Evolutionary conservation across 2,888 invertebrate genomes (phyloP).

Genomic region (Ellobium chinense): DNA sequence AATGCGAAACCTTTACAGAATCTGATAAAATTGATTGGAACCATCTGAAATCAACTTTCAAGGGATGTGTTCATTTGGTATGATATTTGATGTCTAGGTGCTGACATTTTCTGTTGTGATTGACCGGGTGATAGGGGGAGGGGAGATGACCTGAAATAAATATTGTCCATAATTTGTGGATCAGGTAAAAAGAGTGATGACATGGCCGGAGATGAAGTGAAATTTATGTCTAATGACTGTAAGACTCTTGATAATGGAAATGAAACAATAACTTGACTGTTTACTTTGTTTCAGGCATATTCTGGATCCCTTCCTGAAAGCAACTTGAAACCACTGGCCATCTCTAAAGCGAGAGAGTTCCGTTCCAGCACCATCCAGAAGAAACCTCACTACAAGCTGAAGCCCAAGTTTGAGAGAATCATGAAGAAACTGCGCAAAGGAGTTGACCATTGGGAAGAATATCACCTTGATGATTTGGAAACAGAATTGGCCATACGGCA

Average conservation of each 20-base stretch:
- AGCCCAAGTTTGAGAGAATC: conserved; percentile 47
- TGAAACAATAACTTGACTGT: background rate
- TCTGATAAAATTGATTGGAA: too few relatives aligned
- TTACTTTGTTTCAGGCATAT: conserved; percentile 30
- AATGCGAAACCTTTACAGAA: too few relatives aligned
- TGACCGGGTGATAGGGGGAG: too few relatives aligned
- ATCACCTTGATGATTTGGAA: conserved; percentile 79
- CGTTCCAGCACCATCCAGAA: conserved; percentile 14
- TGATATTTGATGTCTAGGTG: too few relatives aligned
- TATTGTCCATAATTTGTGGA: too few relatives aligned
- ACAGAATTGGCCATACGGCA: conserved; percentile 80
- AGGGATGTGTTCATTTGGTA: too few relatives aligned
- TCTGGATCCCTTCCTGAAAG: conserved; percentile 27
- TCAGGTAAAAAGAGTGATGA: too few relatives aligned
- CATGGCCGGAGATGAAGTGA: too few relatives aligned
- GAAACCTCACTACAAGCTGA: conserved; percentile 32
- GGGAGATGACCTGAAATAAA: too few relatives aligned
- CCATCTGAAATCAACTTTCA: too few relatives aligned
- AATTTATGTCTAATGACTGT: too few relatives aligned
- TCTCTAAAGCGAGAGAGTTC: conserved; percentile 30
- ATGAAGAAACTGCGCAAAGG: conserved; percentile 57
- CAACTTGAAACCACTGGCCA: conserved; percentile 43
- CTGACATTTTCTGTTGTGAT: too few relatives aligned
- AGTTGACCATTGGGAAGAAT: conserved; percentile 81
- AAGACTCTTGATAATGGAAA: background rate